Conservation (phyloP, 2,888 invertebrate species). For the Tuberolachnus salignus region DNA sequence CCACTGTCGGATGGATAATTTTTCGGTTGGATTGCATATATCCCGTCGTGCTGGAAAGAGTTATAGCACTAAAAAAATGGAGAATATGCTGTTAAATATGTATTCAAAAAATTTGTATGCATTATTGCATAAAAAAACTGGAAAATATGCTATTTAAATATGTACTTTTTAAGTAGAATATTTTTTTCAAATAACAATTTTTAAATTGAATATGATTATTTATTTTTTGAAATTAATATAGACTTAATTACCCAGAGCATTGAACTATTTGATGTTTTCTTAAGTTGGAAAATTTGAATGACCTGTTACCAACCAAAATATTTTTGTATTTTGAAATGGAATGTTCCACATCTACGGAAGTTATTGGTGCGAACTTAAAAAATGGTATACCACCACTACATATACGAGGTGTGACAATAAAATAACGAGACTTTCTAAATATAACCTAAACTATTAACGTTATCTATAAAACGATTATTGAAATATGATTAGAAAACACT, state of each 20-base stretch:
- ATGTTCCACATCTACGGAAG: slow-evolving; percentile 15
- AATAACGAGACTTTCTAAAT: too few relatives aligned
- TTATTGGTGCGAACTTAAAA: slow-evolving; percentile 34
- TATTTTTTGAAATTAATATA: slow-evolving; percentile 15
- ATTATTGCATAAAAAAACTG: background rate
- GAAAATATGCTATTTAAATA: slow-evolving; percentile 16
- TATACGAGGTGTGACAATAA: too few relatives aligned
- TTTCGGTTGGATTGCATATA: too few relatives aligned
- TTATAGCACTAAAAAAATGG: background rate
- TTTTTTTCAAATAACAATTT: background rate
- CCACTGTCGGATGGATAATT: too few relatives aligned
- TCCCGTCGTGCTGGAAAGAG: too few relatives aligned
- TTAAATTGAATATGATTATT: slow-evolving; percentile 19
- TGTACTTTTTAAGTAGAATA: background rate
- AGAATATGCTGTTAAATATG: slow-evolving; percentile 18
- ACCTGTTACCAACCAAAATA: slow-evolving; percentile 28
- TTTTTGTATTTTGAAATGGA: slow-evolving; percentile 23
- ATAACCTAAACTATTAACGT: too few relatives aligned
- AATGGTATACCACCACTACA: slow-evolving; percentile 6
- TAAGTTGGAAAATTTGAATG: slow-evolving; percentile 22
- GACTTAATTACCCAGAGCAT: slow-evolving; percentile 19
- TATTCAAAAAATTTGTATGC: background rate
- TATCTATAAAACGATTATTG: too few relatives aligned
- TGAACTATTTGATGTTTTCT: slow-evolving; percentile 18
- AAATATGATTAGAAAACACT: too few relatives aligned